Conservation (phyloP, 2,888 invertebrate genomes). For the Phengaris alcon region DNA sequence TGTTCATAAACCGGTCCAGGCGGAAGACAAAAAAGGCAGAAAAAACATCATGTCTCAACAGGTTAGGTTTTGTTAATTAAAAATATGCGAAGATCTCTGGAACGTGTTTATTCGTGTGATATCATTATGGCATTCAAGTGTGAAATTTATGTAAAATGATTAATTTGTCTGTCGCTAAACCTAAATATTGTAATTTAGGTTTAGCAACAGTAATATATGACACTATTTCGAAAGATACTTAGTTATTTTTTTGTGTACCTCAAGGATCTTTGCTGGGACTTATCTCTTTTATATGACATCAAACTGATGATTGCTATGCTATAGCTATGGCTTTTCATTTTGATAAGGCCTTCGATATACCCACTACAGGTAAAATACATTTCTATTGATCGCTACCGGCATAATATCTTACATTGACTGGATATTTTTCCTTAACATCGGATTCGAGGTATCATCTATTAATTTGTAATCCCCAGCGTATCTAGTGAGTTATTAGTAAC, state of each 20-base stretch:
- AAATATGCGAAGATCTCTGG: slow-evolving; percentile 7
- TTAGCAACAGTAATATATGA: not conserved
- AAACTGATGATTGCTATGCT: not conserved
- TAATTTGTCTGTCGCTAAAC: not conserved
- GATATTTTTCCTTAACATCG: not conserved
- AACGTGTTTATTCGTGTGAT: not conserved
- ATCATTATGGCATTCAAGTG: not conserved
- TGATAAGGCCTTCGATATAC: not conserved
- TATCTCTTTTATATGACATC: not conserved
- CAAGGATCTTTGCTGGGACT: not conserved
- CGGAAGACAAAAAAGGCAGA: slow-evolving; percentile 5
- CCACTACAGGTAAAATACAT: not conserved
- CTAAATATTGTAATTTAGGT: not conserved
- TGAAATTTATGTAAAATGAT: not conserved
- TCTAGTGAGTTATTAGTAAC: not conserved
- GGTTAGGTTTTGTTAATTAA: slow-evolving; percentile 21
- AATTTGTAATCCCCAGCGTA: not conserved
- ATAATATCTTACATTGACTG: not conserved
- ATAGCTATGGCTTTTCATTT: not conserved
- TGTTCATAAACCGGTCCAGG: slow-evolving; percentile 6
- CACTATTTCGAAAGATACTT: not conserved
- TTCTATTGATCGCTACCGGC: not conserved
- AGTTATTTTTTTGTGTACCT: not conserved
- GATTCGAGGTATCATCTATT: not conserved
- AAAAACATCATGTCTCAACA: not conserved